phyloP scores from a whole-genome alignment of 1,140 invertebrate species.

The Kradibia gibbosae region DNA sequence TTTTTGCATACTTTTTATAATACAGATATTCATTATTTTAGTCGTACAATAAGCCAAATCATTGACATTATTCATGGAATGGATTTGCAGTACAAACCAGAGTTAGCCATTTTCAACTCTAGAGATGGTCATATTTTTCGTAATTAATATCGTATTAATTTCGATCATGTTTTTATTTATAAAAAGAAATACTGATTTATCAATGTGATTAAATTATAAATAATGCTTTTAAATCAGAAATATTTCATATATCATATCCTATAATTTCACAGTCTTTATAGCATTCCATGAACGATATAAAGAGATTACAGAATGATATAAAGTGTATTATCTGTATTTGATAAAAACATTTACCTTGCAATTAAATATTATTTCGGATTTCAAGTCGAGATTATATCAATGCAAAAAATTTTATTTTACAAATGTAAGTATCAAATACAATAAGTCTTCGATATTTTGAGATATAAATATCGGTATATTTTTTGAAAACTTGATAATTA shows the following conservation, averaged over 20 bases:
- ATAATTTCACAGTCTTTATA: not conserved
- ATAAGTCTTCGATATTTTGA: not conserved
- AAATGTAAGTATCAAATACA: constrained; percentile 1
- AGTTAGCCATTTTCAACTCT: not conserved
- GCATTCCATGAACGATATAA: not conserved
- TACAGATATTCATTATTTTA: not conserved
- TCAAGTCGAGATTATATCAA: too few relatives aligned
- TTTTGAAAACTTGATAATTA: not conserved
- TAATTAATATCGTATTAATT: not conserved
- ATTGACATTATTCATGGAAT: not conserved
- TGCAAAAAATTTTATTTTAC: not conserved
- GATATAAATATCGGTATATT: not conserved
- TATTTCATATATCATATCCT: not conserved
- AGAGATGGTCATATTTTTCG: not conserved
- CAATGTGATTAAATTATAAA: too few relatives aligned
- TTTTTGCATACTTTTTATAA: not conserved
- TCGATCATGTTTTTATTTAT: not conserved
- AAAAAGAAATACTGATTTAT: too few relatives aligned
- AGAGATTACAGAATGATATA: not conserved
- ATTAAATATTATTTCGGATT: not conserved
- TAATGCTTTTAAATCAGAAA: too few relatives aligned
- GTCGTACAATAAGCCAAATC: not conserved
- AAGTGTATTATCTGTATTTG: not conserved
- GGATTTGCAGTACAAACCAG: not conserved
- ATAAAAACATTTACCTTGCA: not conserved